Conservation (phyloP, 2,888 invertebrate species). For the Platycheirus albimanus region DNA sequence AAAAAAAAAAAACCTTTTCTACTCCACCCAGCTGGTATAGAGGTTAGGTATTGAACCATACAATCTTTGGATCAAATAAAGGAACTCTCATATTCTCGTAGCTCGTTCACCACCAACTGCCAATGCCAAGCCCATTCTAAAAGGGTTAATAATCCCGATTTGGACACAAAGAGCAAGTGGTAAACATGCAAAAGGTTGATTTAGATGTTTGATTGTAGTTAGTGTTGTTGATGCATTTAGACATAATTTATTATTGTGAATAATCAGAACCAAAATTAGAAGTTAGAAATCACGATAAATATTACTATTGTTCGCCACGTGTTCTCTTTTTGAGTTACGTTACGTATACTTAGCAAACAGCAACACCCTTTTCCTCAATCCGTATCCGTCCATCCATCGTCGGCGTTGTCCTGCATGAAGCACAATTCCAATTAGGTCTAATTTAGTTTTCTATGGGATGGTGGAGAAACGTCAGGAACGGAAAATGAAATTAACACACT, state of each 20-base stretch:
- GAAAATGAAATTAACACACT: constrained; percentile 32
- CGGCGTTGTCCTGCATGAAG: neutral
- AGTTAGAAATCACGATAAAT: constrained; percentile 14
- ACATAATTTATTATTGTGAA: constrained; percentile 21
- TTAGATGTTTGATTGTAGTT: constrained; percentile 11
- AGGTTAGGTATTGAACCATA: constrained; percentile 37
- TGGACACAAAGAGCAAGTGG: constrained; percentile 8
- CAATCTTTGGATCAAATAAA: constrained; percentile 18
- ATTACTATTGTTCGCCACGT: neutral
- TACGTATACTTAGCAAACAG: no score
- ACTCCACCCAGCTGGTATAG: constrained; percentile 12
- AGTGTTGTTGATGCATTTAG: constrained; percentile 4
- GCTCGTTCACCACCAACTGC: no score
- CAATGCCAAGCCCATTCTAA: no score
- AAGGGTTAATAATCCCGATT: constrained; percentile 29
- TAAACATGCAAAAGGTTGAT: constrained; percentile 30
- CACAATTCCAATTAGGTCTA: constrained; percentile 14
- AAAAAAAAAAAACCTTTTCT: constrained; percentile 9
- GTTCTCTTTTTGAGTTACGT: neutral
- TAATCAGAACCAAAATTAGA: constrained; percentile 12
- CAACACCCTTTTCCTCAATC: neutral
- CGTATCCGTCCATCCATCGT: no score
- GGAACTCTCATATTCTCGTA: no score
- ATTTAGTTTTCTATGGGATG: constrained; percentile 4
- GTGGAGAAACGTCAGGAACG: neutral